Base-by-base conservation (phyloP, 2,113 vertebrate genomes). In the Nematolebias whitei region DNA sequence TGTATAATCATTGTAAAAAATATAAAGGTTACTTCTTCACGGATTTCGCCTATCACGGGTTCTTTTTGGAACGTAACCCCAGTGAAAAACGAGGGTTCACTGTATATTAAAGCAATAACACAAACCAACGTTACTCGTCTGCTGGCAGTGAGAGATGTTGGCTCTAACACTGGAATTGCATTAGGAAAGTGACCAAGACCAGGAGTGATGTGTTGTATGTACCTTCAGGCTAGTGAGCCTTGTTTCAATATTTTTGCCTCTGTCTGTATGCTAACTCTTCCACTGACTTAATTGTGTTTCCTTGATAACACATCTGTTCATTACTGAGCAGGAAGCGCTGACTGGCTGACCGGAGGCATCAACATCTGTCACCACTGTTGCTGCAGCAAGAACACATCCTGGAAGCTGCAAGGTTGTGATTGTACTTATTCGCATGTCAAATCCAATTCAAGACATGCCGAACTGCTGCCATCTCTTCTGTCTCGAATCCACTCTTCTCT, bases 291-390 rank as follows among this genome's bases (percentile, higher is more conserved):
- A 45, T 29, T 70, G 29, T 53, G 24, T 26, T 71, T 59, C 62
- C 65, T 79, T 64, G 53, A 55, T 65, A 53, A 40, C 67, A 82
- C 74, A 86, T 84, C 82, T 90, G 85, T 61, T 75, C 41, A 15
- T 58, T 61, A 71, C 47, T 47, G 50, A 53, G 60, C 2, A 63
- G 63, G 62, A 51, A 57, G 38, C 57, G 18, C 15, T 24, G 29
- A 58, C 47, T 45, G 59, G 50, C 70, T 71, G 60, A 66, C 78
- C 56, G 52, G 29, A 63, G 72, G 87, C 80, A 63, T 11, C 5
- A 38, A 68, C 89, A 90, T 83, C 86, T 90, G 90, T 75, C 71
- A 63, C 62, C 35, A 53, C 62, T 59, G 65, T 76, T 74, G 78
- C 77, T 40, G 43, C 44, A 73, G 59, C 74, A 80, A 45, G 43